Base-by-base conservation (phyloP, 1,140 invertebrate genomes). In the Solenopsis fugax region DNA sequence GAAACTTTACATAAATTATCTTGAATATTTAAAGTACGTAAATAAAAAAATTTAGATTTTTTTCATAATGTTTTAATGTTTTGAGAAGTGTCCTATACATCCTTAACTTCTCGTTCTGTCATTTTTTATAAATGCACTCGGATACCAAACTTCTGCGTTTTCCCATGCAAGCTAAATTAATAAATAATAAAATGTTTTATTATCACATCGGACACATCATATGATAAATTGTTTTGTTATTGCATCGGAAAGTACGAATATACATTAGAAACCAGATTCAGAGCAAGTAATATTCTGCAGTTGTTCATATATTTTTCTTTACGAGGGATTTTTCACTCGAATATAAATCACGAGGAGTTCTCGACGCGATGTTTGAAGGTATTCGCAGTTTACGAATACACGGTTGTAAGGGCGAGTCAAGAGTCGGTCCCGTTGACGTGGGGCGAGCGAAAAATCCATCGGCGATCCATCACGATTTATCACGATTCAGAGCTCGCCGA, bases 401-500 rank as follows among this genome's bases (percentile, higher is more conserved):
- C 41, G 4, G n/a, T 37, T 77, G 45, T 48, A 77, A 76, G 54
- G 16, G 24, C 58, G 21, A 77, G 41, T 77, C 75, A 64, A 50
- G 41, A n/a, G 10, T 29, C 24, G 12, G 3, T 2, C 1, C 18
- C 37, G 18, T 21, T 29, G 62, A 1, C 6, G 48, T 13, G 56
- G 62, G 62, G 9, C 34, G n/a, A 76, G 76, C 18, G 76, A 78
- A 37, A 34, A 34, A 37, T 18, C 24, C 21, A 52, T 34, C 45
- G 73, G 48, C 4, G 16, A 65, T 18, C 24, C 21, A 48, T 75
- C 71, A 41, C 45, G 41, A 29, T 29, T 29, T 2, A n/a, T n/a
- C n/a, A 5, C 37, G 71, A 56, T 69, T 56, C 50, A 37, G 58
- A 56, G 65, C 56, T 50, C 73, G 60, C 45, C 48, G 65, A 75